Percentiles rank a stretch among this genome's conserved stretches.
Evolutionary conservation across 1,140 invertebrate species (phyloP).

Genomic region (Ditylenchus dipsaci): DNA sequence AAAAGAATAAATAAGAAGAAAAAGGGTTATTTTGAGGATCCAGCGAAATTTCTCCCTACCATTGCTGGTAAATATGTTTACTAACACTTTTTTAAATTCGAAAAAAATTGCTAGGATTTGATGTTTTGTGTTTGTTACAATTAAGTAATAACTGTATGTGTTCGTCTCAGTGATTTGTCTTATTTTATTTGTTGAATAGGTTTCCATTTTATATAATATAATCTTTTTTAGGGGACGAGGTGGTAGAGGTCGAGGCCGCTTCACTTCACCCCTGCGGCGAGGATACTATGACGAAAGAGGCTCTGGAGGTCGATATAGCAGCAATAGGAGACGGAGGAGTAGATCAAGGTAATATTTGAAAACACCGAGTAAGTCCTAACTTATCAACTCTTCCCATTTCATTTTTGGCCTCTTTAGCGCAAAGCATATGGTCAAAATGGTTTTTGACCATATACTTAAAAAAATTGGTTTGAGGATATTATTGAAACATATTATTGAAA

Average conservation of each 20-base stretch:
- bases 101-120: no score
- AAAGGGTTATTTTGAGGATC: neutral
- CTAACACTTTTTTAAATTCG: neutral
- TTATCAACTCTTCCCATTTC: no score
- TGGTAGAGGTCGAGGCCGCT: neutral
- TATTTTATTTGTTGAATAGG: neutral
- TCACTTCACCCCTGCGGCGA: neutral
- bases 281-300: neutral
- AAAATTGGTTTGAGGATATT: no score
- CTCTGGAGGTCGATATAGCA: neutral
- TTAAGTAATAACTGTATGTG: neutral
- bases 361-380: no score
- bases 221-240: neutral
- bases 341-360: neutral
- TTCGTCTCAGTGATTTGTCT: neutral
- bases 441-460: no score
- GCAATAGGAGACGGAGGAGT: neutral
- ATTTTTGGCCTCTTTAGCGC: no score
- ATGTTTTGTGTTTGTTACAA: neutral
- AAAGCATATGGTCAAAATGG: no score
- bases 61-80: neutral
- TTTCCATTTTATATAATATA: neutral
- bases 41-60: neutral
- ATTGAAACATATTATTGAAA: no score
- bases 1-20: neutral